Evolutionary conservation across 2,113 vertebrate species (phyloP).

Genomic region (Calypte anna): DNA sequence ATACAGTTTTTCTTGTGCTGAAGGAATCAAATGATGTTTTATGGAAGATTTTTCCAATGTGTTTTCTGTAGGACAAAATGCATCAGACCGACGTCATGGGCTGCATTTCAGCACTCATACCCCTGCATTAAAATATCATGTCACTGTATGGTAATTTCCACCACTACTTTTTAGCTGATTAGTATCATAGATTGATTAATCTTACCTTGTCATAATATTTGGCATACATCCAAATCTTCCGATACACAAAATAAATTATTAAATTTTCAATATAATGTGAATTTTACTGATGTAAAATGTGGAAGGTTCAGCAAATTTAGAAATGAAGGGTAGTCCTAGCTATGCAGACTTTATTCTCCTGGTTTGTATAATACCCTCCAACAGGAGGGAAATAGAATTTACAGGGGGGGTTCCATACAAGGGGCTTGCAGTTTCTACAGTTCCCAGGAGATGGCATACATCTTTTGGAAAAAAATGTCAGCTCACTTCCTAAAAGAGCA

Average conservation of each 20-base stretch:
- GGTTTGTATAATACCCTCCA: neutral
- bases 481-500: neutral
- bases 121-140: neutral
- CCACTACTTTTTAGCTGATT: neutral
- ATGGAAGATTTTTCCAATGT: neutral
- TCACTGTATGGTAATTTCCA: neutral
- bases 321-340: neutral
- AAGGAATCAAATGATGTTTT: neutral
- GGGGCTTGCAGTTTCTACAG: conserved; percentile 38
- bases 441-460: conserved; percentile 62
- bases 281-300: neutral
- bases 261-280: neutral
- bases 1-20: neutral
- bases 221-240: neutral
- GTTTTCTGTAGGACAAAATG: neutral
- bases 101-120: neutral
- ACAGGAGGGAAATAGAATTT: neutral
- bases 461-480: conserved; percentile 50
- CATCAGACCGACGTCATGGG: neutral
- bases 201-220: neutral
- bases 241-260: neutral
- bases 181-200: fast-evolving
- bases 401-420: neutral
- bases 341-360: neutral
- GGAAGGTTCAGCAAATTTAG: neutral